Conservation (phyloP, 2,113 vertebrate genomes). For the Oreochromis tanganicae region DNA sequence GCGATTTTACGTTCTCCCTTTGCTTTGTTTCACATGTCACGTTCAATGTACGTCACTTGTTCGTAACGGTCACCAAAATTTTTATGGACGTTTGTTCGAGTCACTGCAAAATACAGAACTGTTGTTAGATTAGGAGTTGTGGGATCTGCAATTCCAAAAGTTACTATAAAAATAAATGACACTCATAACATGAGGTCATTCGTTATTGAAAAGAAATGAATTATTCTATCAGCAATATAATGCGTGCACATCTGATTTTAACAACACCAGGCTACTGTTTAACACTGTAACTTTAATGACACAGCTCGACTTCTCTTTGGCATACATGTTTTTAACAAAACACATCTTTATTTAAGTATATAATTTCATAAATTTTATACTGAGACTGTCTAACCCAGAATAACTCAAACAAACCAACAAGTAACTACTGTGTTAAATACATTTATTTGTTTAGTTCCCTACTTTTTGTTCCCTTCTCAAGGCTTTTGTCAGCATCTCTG, state of each 20-base stretch:
- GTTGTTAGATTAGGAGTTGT: neutral
- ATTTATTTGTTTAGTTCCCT: neutral
- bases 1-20: too few species aligned
- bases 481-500: neutral
- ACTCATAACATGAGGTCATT: neutral
- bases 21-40: too few species aligned
- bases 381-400: neutral
- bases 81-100: too few species aligned
- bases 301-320: neutral
- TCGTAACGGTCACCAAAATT: too few species aligned
- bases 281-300: neutral
- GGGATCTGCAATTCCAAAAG: neutral
- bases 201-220: accelerated
- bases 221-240: neutral
- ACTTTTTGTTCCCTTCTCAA: neutral
- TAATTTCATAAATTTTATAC: neutral
- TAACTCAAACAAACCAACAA: neutral
- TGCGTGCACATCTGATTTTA: neutral
- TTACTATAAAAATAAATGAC: neutral
- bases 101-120: too few species aligned
- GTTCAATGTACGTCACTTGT: too few species aligned
- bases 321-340: neutral
- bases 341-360: neutral
- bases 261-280: neutral
- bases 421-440: neutral